These are phyloP conservation scores for Cheilosia scutellata DNA, from an alignment of 2,888 invertebrate species.

Conservation along the genomic window DNA sequence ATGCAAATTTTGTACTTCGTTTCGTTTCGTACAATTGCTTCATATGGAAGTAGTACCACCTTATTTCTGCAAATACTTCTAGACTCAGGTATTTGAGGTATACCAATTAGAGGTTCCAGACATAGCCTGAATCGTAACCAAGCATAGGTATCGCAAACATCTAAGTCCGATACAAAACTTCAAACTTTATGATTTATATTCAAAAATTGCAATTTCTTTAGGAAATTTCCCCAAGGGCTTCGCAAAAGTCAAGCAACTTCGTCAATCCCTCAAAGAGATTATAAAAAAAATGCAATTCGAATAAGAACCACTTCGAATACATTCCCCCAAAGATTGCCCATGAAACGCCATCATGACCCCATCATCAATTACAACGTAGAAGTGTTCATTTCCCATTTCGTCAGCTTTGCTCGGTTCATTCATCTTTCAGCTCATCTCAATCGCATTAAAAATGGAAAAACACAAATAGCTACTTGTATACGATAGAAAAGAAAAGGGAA, in stretches of 20 bases:
- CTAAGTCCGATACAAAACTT: neutral
- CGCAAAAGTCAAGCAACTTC: neutral
- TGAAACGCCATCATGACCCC: conserved; percentile 38
- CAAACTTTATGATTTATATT: conserved; percentile 1
- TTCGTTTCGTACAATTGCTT: too few species aligned
- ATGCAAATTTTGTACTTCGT: too few species aligned
- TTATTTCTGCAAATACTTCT: too few species aligned
- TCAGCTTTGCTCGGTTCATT: conserved; percentile 59
- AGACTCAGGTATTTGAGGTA: too few species aligned
- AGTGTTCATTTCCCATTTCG: conserved; percentile 64
- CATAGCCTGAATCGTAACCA: too few species aligned
- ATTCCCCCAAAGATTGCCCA: conserved; percentile 21
- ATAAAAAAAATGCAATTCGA: conserved; percentile 22
- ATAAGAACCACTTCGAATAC: conserved; percentile 28
- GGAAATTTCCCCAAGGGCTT: neutral
- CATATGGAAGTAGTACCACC: too few species aligned
- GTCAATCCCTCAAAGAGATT: neutral
- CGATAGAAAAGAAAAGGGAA: conserved; percentile 10
- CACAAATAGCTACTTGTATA: conserved; percentile 2
- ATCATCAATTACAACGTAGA: conserved; percentile 55
- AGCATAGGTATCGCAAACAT: too few species aligned
- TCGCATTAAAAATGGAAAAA: conserved; percentile 62
- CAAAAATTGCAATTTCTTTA: neutral
- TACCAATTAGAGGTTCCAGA: too few species aligned
- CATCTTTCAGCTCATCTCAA: conserved; percentile 64